Conservation (phyloP, 2,113 vertebrate species). For the Aramus guarauna region DNA sequence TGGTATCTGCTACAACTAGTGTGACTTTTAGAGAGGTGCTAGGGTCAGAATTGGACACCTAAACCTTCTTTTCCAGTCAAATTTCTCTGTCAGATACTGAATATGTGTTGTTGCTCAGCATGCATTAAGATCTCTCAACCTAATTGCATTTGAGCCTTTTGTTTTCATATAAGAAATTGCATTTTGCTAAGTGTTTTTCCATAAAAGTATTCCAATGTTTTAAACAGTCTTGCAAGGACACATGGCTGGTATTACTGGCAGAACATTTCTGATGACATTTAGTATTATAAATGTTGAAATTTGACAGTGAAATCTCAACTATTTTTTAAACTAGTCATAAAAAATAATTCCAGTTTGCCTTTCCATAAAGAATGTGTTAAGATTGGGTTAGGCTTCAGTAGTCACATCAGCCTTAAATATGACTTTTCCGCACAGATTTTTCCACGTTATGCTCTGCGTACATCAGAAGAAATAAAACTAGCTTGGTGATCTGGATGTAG, state of each 20-base stretch:
- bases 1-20: neutral
- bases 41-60: neutral
- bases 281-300: neutral
- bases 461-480: neutral
- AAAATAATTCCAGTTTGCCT: neutral
- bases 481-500: neutral
- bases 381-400: neutral
- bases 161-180: neutral
- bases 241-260: neutral
- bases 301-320: neutral
- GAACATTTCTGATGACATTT: neutral
- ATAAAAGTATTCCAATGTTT: neutral
- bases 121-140: neutral
- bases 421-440: neutral
- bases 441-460: neutral
- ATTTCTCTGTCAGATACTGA: neutral
- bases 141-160: neutral
- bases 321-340: neutral
- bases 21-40: neutral
- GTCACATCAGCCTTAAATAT: neutral
- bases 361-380: neutral
- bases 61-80: neutral
- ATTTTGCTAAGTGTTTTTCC: neutral
- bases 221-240: neutral
- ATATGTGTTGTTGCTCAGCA: neutral